These are phyloP conservation scores for Branchipolynoe longqiensis DNA, from an alignment of 2,888 invertebrate species.

Conservation along the genomic window DNA sequence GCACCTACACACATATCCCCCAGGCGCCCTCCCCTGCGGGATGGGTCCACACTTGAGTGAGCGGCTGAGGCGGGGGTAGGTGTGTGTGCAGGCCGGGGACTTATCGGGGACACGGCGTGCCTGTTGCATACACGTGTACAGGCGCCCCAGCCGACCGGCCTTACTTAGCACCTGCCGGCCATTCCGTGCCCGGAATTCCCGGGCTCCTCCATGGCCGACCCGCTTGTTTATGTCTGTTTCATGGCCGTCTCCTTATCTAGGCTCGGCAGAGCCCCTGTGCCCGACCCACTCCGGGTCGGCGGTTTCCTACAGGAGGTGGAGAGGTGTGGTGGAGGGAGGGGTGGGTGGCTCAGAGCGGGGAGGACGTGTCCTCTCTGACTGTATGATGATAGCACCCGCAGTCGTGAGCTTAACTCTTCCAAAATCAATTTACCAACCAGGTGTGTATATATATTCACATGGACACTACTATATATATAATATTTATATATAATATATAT, in stretches of 20 bases:
- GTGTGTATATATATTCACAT: no score
- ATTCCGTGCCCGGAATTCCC: no score
- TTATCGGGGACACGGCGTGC: background rate
- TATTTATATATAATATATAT: no score
- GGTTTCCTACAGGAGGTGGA: background rate
- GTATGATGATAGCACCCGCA: no score
- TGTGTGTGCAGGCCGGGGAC: background rate
- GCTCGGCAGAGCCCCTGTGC: background rate
- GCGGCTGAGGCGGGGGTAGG: background rate
- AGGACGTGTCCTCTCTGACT: no score
- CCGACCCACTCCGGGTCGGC: background rate
- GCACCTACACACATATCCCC: background rate
- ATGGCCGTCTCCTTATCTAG: background rate
- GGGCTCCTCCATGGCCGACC: no score
- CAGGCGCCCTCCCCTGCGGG: no score
- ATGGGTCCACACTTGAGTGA: background rate
- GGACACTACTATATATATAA: no score
- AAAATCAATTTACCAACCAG: no score
- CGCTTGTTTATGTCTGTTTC: constrained; percentile 25
- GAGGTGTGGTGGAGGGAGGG: constrained; percentile 8
- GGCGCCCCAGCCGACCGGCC: background rate
- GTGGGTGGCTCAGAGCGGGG: no score
- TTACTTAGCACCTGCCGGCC: constrained; percentile 39
- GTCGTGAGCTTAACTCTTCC: no score
- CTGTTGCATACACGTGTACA: constrained; percentile 41